Conservation (phyloP, 2,888 invertebrate species). For the Leucania comma region DNA sequence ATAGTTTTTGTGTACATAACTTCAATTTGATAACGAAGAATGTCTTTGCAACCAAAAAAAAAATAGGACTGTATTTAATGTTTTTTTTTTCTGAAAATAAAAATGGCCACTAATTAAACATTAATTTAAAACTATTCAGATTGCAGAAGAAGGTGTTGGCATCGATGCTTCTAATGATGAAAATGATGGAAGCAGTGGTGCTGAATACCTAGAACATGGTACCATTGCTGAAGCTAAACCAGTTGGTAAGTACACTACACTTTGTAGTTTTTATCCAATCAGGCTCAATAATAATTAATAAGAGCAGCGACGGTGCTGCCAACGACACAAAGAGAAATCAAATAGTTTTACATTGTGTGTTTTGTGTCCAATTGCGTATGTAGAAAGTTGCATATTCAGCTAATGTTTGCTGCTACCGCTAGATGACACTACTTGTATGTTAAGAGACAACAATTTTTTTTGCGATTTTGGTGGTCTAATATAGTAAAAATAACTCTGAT, state of each 20-base stretch:
- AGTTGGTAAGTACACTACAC: constrained; percentile 89
- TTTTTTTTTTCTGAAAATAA: too few species aligned
- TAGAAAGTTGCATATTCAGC: not conserved
- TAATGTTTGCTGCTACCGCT: not conserved
- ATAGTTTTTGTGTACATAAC: too few species aligned
- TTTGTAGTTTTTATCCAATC: not conserved
- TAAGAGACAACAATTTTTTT: not conserved
- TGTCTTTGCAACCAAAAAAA: too few species aligned
- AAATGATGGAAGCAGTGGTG: constrained; percentile 78
- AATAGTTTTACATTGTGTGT: not conserved
- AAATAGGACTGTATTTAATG: too few species aligned
- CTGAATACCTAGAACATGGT: constrained; percentile 69
- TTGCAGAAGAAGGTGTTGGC: constrained; percentile 86
- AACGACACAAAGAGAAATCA: constrained; percentile 2
- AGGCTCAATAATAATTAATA: not conserved
- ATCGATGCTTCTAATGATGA: constrained; percentile 82
- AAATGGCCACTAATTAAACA: not conserved
- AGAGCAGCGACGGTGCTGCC: constrained; percentile 32
- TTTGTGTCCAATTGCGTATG: not conserved
- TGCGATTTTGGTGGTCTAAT: not conserved
- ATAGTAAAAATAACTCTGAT: not conserved
- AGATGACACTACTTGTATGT: constrained; percentile 41
- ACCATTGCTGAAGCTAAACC: constrained; percentile 95
- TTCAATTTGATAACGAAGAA: too few species aligned
- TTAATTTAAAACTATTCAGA: constrained; percentile 68